Percentiles rank a stretch among this genome's conserved stretches.
Evolutionary conservation across 2,797 vertebrate species (phyloP).

Genomic region (Karalla daura): DNA sequence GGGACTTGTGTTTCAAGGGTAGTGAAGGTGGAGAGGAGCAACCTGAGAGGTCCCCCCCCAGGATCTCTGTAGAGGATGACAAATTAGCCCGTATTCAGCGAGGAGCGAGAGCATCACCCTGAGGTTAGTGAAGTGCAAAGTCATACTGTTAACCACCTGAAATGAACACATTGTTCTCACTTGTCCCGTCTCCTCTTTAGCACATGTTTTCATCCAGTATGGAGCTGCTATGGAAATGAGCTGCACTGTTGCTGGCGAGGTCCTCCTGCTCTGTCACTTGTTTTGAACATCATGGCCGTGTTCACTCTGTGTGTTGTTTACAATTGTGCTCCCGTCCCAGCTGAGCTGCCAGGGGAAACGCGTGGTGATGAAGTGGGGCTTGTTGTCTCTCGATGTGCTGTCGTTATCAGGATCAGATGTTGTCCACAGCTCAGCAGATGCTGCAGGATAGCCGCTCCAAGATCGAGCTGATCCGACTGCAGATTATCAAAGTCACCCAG

Average conservation of each 20-base stretch:
- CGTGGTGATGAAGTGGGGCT: slow-evolving; percentile 25
- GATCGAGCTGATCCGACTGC: slow-evolving; percentile 93
- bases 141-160: slow-evolving; percentile 64
- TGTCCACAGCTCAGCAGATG: slow-evolving; percentile 93
- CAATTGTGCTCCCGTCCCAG: slow-evolving; percentile 5
- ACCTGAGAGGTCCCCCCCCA: slow-evolving; percentile 65
- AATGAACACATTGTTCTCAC: slow-evolving; percentile 21
- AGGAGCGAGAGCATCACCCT: slow-evolving; percentile 64
- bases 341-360: slow-evolving; percentile 16
- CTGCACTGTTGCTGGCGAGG: not conserved
- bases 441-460: slow-evolving; percentile 93
- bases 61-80: slow-evolving; percentile 72
- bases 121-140: slow-evolving; percentile 78
- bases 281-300: slow-evolving; percentile 20
- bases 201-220: slow-evolving; percentile 26
- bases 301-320: slow-evolving; percentile 15
- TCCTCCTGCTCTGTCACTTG: slow-evolving; percentile 20
- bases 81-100: slow-evolving; percentile 77
- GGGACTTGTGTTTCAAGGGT: slow-evolving; percentile 76
- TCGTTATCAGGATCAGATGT: slow-evolving; percentile 86
- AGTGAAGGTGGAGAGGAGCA: slow-evolving; percentile 76
- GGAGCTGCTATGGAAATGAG: slow-evolving; percentile 9
- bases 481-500: slow-evolving; percentile 90
- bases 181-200: slow-evolving; percentile 4
- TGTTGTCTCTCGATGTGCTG: slow-evolving; percentile 50